Evolutionary conservation across 2,888 invertebrate genomes (phyloP).

Genomic region (Elmis aenea): DNA sequence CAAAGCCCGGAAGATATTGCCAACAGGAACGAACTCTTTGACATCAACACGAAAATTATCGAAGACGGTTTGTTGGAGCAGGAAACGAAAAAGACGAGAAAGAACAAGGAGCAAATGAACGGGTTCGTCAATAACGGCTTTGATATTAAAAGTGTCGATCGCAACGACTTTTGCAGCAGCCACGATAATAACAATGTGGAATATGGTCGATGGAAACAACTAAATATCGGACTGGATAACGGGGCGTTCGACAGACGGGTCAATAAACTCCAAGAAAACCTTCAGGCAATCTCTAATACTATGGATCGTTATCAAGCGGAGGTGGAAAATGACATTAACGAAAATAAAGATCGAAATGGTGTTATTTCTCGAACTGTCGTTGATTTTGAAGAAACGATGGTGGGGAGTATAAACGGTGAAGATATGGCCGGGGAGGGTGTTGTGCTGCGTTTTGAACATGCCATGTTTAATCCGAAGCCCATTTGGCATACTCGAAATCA

Average conservation of each 20-base stretch:
- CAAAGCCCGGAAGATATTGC: conserved; percentile 25
- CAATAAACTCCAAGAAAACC: conserved; percentile 32
- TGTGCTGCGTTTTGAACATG: conserved; percentile 35
- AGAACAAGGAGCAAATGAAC: conserved; percentile 6
- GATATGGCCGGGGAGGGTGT: conserved; percentile 32
- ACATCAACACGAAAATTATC: conserved; percentile 23
- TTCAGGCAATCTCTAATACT: conserved; percentile 31
- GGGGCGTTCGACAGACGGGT: conserved; percentile 26
- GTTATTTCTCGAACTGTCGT: not conserved
- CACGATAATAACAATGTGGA: not conserved
- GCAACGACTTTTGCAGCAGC: conserved; percentile 1
- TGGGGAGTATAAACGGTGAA: conserved; percentile 35
- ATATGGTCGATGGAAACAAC: not conserved
- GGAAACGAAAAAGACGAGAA: conserved; percentile 7
- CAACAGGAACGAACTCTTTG: conserved; percentile 21
- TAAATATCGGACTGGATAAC: conserved; percentile 32
- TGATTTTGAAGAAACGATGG: conserved; percentile 22
- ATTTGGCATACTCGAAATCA: conserved; percentile 23
- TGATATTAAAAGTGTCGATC: conserved; percentile 14
- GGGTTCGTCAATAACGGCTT: conserved; percentile 18
- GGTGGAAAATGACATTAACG: conserved; percentile 44
- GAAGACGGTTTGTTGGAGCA: conserved; percentile 20
- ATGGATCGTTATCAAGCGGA: conserved; percentile 41
- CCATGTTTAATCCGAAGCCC: conserved; percentile 28
- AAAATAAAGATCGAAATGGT: conserved; percentile 27